Conservation (phyloP, 2,888 invertebrate species). For the Clistopyga incitator region DNA sequence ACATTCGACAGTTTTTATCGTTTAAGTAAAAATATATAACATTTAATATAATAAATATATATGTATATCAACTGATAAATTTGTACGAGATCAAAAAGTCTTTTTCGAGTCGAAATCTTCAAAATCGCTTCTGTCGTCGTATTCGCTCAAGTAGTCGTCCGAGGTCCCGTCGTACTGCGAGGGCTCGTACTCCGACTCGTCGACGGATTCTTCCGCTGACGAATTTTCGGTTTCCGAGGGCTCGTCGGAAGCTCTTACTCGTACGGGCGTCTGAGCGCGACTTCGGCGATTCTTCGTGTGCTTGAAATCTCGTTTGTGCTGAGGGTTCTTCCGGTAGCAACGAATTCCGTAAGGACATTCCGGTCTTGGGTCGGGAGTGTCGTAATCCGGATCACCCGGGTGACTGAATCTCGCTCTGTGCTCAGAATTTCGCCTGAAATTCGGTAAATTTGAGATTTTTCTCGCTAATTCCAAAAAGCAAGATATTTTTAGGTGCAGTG, state of each 20-base stretch:
- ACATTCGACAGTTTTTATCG: slow-evolving; percentile 2
- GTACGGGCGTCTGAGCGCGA: slow-evolving; percentile 71
- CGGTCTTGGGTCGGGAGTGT: slow-evolving; percentile 83
- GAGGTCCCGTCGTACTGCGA: slow-evolving; percentile 69
- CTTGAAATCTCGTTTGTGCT: slow-evolving; percentile 86
- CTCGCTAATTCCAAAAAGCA: no score
- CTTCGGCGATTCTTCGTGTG: slow-evolving; percentile 74
- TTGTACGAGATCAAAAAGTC: slow-evolving; percentile 2
- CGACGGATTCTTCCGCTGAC: slow-evolving; percentile 78
- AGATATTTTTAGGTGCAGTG: no score
- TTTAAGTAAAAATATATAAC: slow-evolving; percentile 16
- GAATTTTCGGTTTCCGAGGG: slow-evolving; percentile 67
- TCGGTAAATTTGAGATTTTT: no score
- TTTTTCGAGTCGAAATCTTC: slow-evolving; percentile 48
- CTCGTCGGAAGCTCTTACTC: slow-evolving; percentile 50
- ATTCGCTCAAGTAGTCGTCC: slow-evolving; percentile 69
- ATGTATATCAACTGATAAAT: slow-evolving; percentile 42
- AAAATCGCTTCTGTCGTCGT: slow-evolving; percentile 53
- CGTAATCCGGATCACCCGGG: slow-evolving; percentile 88
- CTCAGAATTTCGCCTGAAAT: slow-evolving; percentile 86
- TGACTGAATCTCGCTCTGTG: slow-evolving; percentile 88
- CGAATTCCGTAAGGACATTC: slow-evolving; percentile 86
- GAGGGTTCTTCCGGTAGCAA: slow-evolving; percentile 86
- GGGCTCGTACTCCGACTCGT: slow-evolving; percentile 80
- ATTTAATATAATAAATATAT: slow-evolving; percentile 38